Evolutionary conservation across 2,888 invertebrate genomes (phyloP), one percentile per base, ranked within the genome.

Genomic region (Yponomeuta sedellus): DNA sequence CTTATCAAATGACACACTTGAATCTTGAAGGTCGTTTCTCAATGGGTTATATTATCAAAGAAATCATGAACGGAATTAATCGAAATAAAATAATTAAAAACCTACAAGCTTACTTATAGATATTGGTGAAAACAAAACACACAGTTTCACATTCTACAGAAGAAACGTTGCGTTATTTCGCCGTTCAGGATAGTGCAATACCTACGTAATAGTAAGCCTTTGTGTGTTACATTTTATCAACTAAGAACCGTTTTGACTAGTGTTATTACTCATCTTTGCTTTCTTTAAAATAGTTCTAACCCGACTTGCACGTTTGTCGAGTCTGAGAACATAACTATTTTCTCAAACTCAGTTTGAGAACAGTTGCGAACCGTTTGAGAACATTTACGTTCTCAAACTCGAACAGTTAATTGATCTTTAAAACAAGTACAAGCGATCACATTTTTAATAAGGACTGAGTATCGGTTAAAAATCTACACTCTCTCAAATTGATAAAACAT

Each of bases 401-500:
- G n/a, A n/a, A n/a, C n/a, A n/a, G 5, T 34, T 8, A 34, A 34
- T 34, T 8, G 34, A 8, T 6, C 5, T 34, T 6, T 34, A 6
- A 6, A 34, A 34, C 34, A 34, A 8, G 6, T 34, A 34, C 5
- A 34, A 34, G 5, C 1, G 8, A 34, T 34, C 10, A 34, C 34
- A 34, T 34, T 34, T 34, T 34, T 34, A 34, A 34, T 34, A 34
- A 8, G 10, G 34, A 34, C 8, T 34, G 34, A 34, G 34, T 34
- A 34, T 8, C 34, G 34, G 34, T 34, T 16, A 16, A 52, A 12
- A 52, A 52, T 52, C 16, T 34, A 10, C 34, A 16, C 44, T 52
- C 44, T 52, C 44, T 52, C 44, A 52, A 52, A 52, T 52, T 52
- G 44, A 52, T 52, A 52, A 52, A 52, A 52, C 16, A 52, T 52